phyloP scores from a whole-genome alignment of 2,797 vertebrate genomes.

The Bryconaethiops microstoma region DNA sequence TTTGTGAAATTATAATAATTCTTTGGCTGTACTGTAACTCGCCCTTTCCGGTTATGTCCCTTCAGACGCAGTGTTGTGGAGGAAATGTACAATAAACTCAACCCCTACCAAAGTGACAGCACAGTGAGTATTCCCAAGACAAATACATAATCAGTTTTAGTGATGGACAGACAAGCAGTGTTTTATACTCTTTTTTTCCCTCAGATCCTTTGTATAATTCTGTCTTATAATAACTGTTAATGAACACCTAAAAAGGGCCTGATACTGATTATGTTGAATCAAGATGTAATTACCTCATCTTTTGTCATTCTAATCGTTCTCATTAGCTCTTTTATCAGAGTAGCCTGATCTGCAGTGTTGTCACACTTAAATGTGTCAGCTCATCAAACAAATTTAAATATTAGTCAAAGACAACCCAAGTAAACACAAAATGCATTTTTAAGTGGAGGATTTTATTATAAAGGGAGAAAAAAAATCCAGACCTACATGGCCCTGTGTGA shows the following conservation, averaged over 20 bases:
- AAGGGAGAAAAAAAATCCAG: no score
- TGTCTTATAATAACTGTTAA: conserved; percentile 1
- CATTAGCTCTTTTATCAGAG: conserved; percentile 6
- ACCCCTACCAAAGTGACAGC: conserved; percentile 95
- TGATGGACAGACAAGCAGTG: background rate
- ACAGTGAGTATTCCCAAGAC: conserved; percentile 86
- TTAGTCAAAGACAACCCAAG: no score
- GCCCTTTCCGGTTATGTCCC: conserved; percentile 53
- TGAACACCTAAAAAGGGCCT: background rate
- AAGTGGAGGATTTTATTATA: no score
- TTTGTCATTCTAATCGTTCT: conserved; percentile 10
- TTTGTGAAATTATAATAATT: background rate
- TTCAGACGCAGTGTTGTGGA: conserved; percentile 95
- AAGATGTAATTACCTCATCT: background rate
- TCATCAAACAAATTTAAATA: no score
- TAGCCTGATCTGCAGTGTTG: no score
- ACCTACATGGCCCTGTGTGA: no score
- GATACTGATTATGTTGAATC: conserved; percentile 9
- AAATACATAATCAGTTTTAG: background rate
- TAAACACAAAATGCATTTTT: no score
- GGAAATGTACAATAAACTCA: conserved; percentile 98
- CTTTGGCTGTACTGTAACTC: background rate
- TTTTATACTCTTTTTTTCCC: background rate
- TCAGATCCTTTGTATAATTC: background rate
- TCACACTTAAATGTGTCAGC: no score